Evolutionary conservation across 2,797 vertebrate species (phyloP), one percentile per base, ranked within the genome.

Genomic region (Eospalax fontanierii): DNA sequence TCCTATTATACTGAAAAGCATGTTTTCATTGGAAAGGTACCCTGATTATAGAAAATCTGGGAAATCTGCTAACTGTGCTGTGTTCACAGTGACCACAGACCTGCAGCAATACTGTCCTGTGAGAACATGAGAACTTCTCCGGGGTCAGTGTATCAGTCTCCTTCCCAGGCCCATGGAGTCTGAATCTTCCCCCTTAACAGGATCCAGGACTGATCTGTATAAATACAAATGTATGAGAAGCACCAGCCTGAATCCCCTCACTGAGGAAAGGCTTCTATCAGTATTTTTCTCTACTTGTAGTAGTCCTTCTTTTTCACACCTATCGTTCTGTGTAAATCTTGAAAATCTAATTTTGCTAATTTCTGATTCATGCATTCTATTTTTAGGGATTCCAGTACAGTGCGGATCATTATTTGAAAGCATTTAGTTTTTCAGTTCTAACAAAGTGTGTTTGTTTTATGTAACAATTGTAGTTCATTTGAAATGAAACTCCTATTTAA

Each of bases 1-100:
- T 92, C 18, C 11, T 75, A 16, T 76, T 94, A n/a, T 59, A 65
- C 57, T 81, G 16, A 68, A 94, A 91, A 81, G 1, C 11, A 30
- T 68, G 59, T 83, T 94, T 90, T 82, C 35, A 65, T 85, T 74
- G 59, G 65, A 81, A 76, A 94, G 76, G 24, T 92, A 85, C 26
- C 12, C 11, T 87, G 43, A 59, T 57, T 89, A 2, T 66, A 74
- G 35, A 76, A 63, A 89, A 33, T 38, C 30, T n/a, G 38, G 74
- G 54, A 85, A 79, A 59, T 79, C 18, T 2, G 24, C 33, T 10
- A 82, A 84, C 8, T 2, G 4, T 35, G 12, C 2, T 46, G 19
- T 65, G 2, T 40, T 4, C 10, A 30, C 8, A 73, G 22, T n/a
- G 46, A 73, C 6, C 28, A 11, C 2, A 22, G 24, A n/a, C 28